Conservation (phyloP, 2,888 invertebrate species). For the Sisyra terminalis region DNA sequence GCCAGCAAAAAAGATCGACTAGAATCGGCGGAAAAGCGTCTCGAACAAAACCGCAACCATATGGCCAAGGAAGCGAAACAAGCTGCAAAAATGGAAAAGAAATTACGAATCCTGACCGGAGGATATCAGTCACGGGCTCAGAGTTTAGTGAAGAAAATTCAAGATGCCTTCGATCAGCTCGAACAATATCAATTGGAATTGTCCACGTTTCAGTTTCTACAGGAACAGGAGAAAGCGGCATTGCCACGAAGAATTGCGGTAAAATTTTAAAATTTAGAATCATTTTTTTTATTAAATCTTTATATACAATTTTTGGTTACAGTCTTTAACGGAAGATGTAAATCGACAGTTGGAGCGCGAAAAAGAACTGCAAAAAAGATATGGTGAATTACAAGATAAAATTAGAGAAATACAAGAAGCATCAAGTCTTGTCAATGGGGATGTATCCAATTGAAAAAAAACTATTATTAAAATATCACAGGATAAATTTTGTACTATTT, state of each 20-base stretch:
- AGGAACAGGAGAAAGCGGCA: slow-evolving; percentile 78
- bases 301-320: slow-evolving; percentile 16
- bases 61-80: slow-evolving; percentile 96
- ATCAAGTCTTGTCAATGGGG: background rate
- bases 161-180: slow-evolving; percentile 74
- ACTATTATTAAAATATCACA: too few species aligned
- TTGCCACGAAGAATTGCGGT: slow-evolving; percentile 82
- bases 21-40: slow-evolving; percentile 79
- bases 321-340: slow-evolving; percentile 84
- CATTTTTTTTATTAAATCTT: slow-evolving; percentile 6
- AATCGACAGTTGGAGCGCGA: slow-evolving; percentile 84
- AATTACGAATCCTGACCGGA: slow-evolving; percentile 85
- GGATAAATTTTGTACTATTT: too few species aligned
- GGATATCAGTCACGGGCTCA: slow-evolving; percentile 69
- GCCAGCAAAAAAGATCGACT: slow-evolving; percentile 93
- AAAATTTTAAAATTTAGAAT: slow-evolving; percentile 14
- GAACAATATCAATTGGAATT: slow-evolving; percentile 81
- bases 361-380: slow-evolving; percentile 68
- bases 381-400: slow-evolving; percentile 55
- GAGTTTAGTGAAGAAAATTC: slow-evolving; percentile 71
- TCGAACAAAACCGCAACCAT: slow-evolving; percentile 86
- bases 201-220: slow-evolving; percentile 79
- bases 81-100: slow-evolving; percentile 96
- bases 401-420: slow-evolving; percentile 16
- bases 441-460: too few species aligned